These are phyloP conservation scores for Caenorhabditis japonica DNA, from an alignment of 2,888 invertebrate genomes.

Conservation along the genomic window DNA sequence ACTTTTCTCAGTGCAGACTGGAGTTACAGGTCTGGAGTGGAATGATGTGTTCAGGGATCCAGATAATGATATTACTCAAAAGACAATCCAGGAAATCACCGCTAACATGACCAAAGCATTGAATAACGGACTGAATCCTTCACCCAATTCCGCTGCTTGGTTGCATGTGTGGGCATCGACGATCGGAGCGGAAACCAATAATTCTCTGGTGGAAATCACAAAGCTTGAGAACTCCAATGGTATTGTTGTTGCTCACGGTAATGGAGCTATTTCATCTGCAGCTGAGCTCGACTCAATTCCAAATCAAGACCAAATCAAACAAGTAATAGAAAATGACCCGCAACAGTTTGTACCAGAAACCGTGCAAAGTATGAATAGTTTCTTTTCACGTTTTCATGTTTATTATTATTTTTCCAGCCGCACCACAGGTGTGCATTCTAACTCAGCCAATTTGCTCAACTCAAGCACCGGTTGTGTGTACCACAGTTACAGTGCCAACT, in stretches of 20 bases:
- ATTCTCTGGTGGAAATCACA: too few relatives aligned
- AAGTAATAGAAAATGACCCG: conserved; percentile 1
- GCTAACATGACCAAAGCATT: too few relatives aligned
- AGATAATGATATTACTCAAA: too few relatives aligned
- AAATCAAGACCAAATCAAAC: neutral
- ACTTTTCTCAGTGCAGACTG: too few relatives aligned
- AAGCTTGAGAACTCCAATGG: neutral
- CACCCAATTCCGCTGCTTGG: too few relatives aligned
- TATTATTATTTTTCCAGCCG: conserved; percentile 13
- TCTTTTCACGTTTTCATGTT: neutral
- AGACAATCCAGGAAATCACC: too few relatives aligned
- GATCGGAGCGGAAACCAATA: too few relatives aligned
- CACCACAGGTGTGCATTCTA: conserved; percentile 16
- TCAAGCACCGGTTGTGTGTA: neutral
- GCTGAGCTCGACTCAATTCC: neutral
- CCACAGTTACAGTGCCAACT: neutral
- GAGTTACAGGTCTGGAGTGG: too few relatives aligned
- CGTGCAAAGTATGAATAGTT: conserved; percentile 4
- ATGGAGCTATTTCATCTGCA: conserved; percentile 18
- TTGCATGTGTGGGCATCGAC: too few relatives aligned
- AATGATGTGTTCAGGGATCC: too few relatives aligned
- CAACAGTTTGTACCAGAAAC: neutral
- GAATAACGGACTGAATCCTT: too few relatives aligned
- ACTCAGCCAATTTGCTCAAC: neutral
- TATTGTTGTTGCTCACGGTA: conserved; percentile 5